These are phyloP conservation scores for Ailuropoda melanoleuca DNA, from an alignment of 2,113 vertebrate genomes.

Conservation along the genomic window DNA sequence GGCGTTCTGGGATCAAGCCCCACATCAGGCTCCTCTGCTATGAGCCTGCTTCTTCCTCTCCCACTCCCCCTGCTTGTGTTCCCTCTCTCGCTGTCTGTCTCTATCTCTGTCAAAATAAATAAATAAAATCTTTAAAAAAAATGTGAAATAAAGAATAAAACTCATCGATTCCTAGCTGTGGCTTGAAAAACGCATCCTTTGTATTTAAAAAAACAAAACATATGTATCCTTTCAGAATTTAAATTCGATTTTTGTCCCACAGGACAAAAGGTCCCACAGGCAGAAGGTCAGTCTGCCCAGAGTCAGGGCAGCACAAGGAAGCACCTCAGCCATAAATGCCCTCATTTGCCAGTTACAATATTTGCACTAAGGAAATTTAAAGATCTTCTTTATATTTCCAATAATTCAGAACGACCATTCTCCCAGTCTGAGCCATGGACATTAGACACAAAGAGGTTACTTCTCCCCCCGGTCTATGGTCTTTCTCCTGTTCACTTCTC, in stretches of 20 bases:
- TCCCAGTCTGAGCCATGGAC: background rate
- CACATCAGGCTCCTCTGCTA: too few relatives aligned
- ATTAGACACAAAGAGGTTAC: background rate
- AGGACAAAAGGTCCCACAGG: background rate
- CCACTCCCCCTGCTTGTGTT: too few relatives aligned
- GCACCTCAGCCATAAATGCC: background rate
- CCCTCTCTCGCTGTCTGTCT: too few relatives aligned
- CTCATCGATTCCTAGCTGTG: background rate
- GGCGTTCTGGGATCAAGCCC: too few relatives aligned
- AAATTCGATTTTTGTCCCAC: slow-evolving; percentile 3
- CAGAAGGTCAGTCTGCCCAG: too few relatives aligned
- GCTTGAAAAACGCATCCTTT: background rate
- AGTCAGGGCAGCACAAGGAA: background rate
- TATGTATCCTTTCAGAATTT: background rate
- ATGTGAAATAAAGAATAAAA: background rate
- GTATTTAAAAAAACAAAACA: background rate
- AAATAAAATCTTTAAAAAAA: background rate
- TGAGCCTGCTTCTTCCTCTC: too few relatives aligned
- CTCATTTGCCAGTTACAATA: background rate
- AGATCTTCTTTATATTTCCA: background rate
- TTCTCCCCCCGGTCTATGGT: background rate
- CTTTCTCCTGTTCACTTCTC: slow-evolving; percentile 11
- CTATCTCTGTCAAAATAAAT: too few relatives aligned
- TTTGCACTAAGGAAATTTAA: background rate
- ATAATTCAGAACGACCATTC: rapidly evolving